Evolutionary conservation across 2,797 vertebrate species (phyloP), one percentile per base, ranked within the genome.

Genomic region (Hoplostethus atlanticus): DNA sequence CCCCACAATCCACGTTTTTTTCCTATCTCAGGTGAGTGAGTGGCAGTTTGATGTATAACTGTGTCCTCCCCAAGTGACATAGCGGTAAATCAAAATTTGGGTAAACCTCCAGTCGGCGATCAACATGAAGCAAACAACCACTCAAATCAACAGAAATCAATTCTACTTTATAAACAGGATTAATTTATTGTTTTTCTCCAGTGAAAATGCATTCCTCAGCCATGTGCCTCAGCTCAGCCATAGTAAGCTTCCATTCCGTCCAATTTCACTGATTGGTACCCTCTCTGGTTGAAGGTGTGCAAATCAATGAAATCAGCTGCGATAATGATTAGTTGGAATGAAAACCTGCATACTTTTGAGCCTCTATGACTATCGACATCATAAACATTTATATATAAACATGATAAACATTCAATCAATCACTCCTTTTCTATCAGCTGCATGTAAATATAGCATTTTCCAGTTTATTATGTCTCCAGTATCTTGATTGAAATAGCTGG

Each of bases 21-120:
- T 55, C 64, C 47, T 46, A 12, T 52, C 60, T 65, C 31, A 16
- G 59, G n/a, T 64, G 12, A 15, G 52, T 65, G 60, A 69, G 56
- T 40, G 68, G 30, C 61, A 64, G 8, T 68, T 72, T 64, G 34
- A 76, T 30, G 38, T 78, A 34, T 25, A 46, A 58, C 54, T 31
- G 30, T 44, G 44, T 15, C 73, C 30, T 15, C 12, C 42, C 11
- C 12, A 13, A 68, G 46, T 40, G 65, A 68, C 63, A 38, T 34
- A 40, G n/a, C 8, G 31, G 38, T 67, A 21, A 64, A 64, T 56
- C 60, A 52, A 71, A 13, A 62, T 12, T 63, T 68, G 31, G 53
- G 36, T 48, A 4, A 60, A 6, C 11, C 2, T 13, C 11, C 3
- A 42, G 40, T 42, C 9, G 11, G 3, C 0, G 12, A 13, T 44